Evolutionary conservation across 2,888 invertebrate genomes (phyloP).

Genomic region (Cheilosia pagana): DNA sequence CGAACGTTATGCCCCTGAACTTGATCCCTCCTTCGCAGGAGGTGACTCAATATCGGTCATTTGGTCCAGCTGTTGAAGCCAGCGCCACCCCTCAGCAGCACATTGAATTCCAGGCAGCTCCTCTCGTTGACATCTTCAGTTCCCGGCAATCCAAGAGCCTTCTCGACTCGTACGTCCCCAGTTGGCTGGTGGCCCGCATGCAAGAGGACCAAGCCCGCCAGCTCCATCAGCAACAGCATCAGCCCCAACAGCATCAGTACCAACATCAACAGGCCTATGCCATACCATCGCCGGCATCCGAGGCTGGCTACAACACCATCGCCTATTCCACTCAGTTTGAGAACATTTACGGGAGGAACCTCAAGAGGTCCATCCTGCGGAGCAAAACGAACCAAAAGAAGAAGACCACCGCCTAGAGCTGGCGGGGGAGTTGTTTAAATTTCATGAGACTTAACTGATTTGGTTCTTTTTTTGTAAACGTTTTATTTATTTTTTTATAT

Average conservation of each 20-base stretch:
- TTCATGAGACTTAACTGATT: conserved; percentile 54
- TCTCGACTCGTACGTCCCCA: conserved; percentile 86
- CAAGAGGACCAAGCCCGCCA: conserved; percentile 62
- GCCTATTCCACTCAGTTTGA: conserved; percentile 77
- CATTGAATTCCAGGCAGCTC: conserved; percentile 74
- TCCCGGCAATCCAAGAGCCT: conserved; percentile 84
- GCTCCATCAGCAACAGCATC: conserved; percentile 78
- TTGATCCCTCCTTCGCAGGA: conserved; percentile 14
- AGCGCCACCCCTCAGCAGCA: background rate
- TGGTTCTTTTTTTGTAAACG: conserved; percentile 31
- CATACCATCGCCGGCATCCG: conserved; percentile 76
- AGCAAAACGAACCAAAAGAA: conserved; percentile 10
- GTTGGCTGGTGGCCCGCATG: conserved; percentile 83
- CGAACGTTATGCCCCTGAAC: conserved; percentile 51
- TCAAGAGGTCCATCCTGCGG: conserved; percentile 61
- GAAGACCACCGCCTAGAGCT: conserved; percentile 32
- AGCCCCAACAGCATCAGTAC: conserved; percentile 63
- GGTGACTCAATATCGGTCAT: conserved; percentile 48
- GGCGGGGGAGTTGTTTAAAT: conserved; percentile 25
- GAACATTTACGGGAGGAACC: conserved; percentile 74
- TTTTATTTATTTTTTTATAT: conserved; percentile 53
- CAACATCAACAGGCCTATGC: conserved; percentile 68
- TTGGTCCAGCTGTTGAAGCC: conserved; percentile 1
- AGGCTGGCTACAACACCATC: conserved; percentile 78
- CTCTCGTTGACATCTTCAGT: conserved; percentile 79